Base-by-base conservation (phyloP, 2,113 vertebrate genomes). In the Hylia prasina region DNA sequence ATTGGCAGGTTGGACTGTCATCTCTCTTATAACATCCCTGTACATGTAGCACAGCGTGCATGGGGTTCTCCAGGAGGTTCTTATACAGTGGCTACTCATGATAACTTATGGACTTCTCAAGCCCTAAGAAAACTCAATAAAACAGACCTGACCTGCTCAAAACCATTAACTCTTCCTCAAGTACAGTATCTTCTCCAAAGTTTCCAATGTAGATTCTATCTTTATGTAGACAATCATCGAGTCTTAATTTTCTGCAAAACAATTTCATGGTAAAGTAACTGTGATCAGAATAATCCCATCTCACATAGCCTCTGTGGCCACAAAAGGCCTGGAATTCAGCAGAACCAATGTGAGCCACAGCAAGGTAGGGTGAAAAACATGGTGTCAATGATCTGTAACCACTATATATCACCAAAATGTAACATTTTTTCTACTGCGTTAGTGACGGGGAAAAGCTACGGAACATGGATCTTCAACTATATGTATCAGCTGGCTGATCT, bases 41-140 rank as follows among this genome's bases (percentile, higher is more conserved):
- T 27, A 33, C 0, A 0, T 24, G 13, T 4, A 19, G 12, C 58
- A 61, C 30, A 89, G n/a, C 18, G 22, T 25, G 2, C 37, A 53
- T 1, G 1, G 44, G 15, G 8, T 23, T 27, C 15, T 82, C 15
- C 39, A 54, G 18, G 12, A 69, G 2, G 6, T 35, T 86, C 17
- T 33, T 39, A 20, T 54, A 3, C 13, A 61, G 28, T 7, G 5
- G n/a, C 15, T 78, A 40, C 17, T 57, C 28, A 28, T 25, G 5
- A 8, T 45, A 40, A 57, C 20, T 9, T 13, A 42, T 0, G 7
- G 27, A 53, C 18, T 94, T 84, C 56, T 58, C 20, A 85, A 63
- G 17, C 3, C 19, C 11, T 63, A 35, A 54, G 18, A 33, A 54
- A 22, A 17, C 8, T 51, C 20, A 63, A 14, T 23, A 66, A 21